Percentiles rank a stretch among this genome's conserved stretches.
phyloP scores from a whole-genome alignment of 2,113 vertebrate genomes.

The Peromyscus leucopus region DNA sequence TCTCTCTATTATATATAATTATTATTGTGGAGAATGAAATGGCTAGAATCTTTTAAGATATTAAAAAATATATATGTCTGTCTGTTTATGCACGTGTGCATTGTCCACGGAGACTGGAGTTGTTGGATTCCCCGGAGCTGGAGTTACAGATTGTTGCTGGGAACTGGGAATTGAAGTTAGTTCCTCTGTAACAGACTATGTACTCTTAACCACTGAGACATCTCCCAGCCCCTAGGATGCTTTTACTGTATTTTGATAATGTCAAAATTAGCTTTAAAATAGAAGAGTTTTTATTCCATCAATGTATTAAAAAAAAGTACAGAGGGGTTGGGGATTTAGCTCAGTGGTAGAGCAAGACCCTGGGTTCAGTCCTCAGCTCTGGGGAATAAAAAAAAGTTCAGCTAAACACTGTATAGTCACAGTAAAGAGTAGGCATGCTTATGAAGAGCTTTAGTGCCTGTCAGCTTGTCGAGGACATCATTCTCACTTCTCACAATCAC shows the following conservation, averaged over 20 bases:
- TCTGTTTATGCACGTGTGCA: background rate
- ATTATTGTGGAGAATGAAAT: background rate
- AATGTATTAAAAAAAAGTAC: background rate
- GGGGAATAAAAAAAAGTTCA: background rate
- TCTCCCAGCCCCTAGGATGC: background rate
- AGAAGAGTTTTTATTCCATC: background rate
- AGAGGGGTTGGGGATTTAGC: too few relatives aligned
- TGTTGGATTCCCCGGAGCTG: background rate
- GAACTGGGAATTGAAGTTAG: background rate
- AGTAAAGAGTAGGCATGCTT: background rate
- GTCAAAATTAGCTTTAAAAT: conserved; percentile 27
- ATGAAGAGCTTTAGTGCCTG: background rate
- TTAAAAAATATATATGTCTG: background rate
- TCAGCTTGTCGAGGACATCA: background rate
- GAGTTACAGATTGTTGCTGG: background rate
- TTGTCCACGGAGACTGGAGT: background rate
- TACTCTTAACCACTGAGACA: background rate
- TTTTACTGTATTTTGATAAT: background rate
- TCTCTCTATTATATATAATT: too few relatives aligned
- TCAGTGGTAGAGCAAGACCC: too few relatives aligned
- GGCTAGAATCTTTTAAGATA: background rate
- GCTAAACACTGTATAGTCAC: background rate
- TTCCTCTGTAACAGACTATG: background rate
- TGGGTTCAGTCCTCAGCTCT: too few relatives aligned
- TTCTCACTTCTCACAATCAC: background rate